Evolutionary conservation across 1,140 invertebrate genomes (phyloP).

Genomic region (Calycopis cecrops): DNA sequence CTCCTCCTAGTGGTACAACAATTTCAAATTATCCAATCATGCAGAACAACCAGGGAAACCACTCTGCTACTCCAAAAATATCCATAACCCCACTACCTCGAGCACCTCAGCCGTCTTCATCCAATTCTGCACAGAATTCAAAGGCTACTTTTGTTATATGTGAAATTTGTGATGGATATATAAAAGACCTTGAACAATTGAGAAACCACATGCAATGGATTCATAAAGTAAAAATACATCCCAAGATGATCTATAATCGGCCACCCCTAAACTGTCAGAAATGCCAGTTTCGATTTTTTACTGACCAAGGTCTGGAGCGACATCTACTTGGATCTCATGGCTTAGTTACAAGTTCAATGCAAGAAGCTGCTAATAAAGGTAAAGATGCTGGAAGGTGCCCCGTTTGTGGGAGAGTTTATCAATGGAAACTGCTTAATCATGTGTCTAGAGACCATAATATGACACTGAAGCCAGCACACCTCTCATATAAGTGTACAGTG

Average conservation of each 20-base stretch:
- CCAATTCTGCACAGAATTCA: conserved; percentile 55
- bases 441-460: conserved; percentile 94
- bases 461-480: conserved; percentile 93
- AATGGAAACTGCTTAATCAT: conserved; percentile 94
- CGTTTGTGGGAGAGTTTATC: conserved; percentile 93
- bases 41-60: conserved; percentile 54
- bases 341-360: conserved; percentile 96
- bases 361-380: conserved; percentile 95
- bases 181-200: conserved; percentile 94
- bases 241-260: conserved; percentile 96
- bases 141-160: conserved; percentile 91
- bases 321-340: conserved; percentile 96
- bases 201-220: conserved; percentile 97
- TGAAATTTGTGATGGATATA: conserved; percentile 96
- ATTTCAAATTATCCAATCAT: conserved; percentile 63
- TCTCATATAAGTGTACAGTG: conserved; percentile 96
- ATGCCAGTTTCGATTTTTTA: conserved; percentile 80
- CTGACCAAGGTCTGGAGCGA: conserved; percentile 90
- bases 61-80: conserved; percentile 83
- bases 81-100: conserved; percentile 93
- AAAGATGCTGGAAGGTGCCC: conserved; percentile 96
- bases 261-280: conserved; percentile 96
- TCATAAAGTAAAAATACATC: conserved; percentile 97
- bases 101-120: conserved; percentile 75
- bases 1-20: conserved; percentile 50